Evolutionary conservation across 2,113 vertebrate species (phyloP).

Genomic region (rabbit (Oryctolagus cuniculus)): DNA sequence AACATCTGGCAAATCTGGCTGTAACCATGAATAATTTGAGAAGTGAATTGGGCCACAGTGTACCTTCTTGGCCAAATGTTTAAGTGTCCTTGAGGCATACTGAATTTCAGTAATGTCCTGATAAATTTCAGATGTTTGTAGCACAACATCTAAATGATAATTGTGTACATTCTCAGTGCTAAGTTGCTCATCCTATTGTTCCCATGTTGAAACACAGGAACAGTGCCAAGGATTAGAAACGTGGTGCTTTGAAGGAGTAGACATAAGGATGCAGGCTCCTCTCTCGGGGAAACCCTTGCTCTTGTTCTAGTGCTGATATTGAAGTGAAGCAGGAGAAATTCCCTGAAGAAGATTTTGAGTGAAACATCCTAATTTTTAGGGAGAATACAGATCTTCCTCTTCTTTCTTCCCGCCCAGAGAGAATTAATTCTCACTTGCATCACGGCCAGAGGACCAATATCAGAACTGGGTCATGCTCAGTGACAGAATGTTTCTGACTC

Average conservation of each 20-base stretch:
- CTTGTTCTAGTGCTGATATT: not conserved
- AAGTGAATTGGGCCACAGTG: not conserved
- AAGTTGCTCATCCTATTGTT: not conserved
- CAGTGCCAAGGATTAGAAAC: not conserved
- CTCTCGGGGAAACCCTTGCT: not conserved
- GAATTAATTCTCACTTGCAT: not conserved
- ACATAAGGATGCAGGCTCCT: not conserved
- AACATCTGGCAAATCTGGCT: not conserved
- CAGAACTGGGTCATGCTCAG: not conserved
- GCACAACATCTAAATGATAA: not conserved
- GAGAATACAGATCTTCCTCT: not conserved
- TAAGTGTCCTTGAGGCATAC: not conserved
- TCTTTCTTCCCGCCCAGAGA: not conserved
- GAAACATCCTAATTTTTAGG: not conserved
- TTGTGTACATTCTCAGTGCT: not conserved
- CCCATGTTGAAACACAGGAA: not conserved
- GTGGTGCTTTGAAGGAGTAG: not conserved
- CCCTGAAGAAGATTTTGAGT: not conserved
- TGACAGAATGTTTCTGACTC: not conserved
- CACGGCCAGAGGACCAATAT: not conserved
- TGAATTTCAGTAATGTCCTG: slow-evolving; percentile 45
- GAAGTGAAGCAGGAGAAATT: not conserved
- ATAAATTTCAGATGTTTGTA: not conserved
- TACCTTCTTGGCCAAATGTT: not conserved
- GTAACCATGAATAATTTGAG: slow-evolving; percentile 3